Percentiles rank a stretch among this genome's conserved stretches.
phyloP scores from a whole-genome alignment of 92 coral and sea anemone species.

The Bergia sp. region DNA sequence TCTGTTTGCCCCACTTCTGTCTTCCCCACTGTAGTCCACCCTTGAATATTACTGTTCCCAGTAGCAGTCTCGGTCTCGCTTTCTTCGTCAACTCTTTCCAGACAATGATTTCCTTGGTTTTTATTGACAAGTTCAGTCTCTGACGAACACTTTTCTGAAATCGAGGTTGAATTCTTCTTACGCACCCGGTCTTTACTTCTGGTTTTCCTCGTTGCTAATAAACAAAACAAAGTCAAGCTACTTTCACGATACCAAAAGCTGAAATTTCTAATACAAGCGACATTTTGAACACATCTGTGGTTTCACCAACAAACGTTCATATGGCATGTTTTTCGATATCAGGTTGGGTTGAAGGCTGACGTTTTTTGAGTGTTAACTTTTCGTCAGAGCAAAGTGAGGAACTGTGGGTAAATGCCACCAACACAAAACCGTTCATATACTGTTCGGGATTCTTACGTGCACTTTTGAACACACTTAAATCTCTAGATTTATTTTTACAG shows the following conservation, averaged over 20 bases:
- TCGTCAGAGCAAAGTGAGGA: no score
- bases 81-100: slow-evolving; percentile 20
- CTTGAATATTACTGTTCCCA: not conserved
- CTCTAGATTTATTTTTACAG: no score
- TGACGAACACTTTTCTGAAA: not conserved
- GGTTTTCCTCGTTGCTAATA: not conserved
- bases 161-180: not conserved
- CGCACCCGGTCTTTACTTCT: not conserved
- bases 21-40: not conserved
- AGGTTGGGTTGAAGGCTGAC: no score
- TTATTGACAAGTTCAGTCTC: not conserved
- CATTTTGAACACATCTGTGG: not conserved
- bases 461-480: no score
- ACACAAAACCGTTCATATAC: no score
- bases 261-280: no score
- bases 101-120: no score
- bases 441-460: no score
- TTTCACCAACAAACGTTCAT: not conserved
- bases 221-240: not conserved
- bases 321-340: no score
- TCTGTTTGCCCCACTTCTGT: not conserved
- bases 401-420: not conserved
- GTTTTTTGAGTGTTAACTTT: no score
- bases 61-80: not conserved
- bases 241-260: not conserved